phyloP scores from a whole-genome alignment of 2,797 vertebrate genomes.

The Harpagifer antarcticus region DNA sequence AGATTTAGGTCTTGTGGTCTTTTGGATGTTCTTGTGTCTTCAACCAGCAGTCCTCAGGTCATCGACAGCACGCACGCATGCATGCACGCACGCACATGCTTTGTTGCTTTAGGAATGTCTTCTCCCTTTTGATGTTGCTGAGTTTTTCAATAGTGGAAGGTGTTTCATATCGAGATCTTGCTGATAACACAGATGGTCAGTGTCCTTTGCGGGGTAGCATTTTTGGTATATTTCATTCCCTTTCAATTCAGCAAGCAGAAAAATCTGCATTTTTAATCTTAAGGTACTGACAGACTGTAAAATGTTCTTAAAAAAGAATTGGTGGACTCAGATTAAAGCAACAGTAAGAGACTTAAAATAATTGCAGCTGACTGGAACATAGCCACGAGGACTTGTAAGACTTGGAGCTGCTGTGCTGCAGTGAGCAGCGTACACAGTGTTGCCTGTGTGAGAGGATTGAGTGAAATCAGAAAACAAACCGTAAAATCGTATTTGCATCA shows the following conservation, averaged over 20 bases:
- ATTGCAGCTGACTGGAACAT: slow-evolving; percentile 55
- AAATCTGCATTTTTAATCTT: slow-evolving; percentile 66
- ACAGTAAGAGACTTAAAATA: slow-evolving; percentile 46
- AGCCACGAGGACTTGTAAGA: slow-evolving; percentile 46
- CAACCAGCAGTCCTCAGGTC: slow-evolving; percentile 19
- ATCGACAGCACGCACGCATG: slow-evolving; percentile 15
- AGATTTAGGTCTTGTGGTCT: slow-evolving; percentile 11
- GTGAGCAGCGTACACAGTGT: neutral
- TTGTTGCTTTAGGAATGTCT: slow-evolving; percentile 51
- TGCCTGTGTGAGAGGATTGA: slow-evolving; percentile 29
- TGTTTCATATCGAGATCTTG: slow-evolving; percentile 82
- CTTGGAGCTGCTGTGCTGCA: slow-evolving; percentile 31
- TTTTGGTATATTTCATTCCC: slow-evolving; percentile 57
- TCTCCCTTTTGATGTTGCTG: slow-evolving; percentile 67
- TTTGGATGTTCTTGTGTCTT: slow-evolving; percentile 33
- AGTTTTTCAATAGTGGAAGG: slow-evolving; percentile 75
- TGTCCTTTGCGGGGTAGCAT: slow-evolving; percentile 65
- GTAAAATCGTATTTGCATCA: slow-evolving; percentile 50
- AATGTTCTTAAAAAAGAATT: slow-evolving; percentile 56
- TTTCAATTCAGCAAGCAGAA: slow-evolving; percentile 30
- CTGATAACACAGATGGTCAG: slow-evolving; percentile 81
- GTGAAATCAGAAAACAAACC: slow-evolving; percentile 56
- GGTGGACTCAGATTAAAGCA: slow-evolving; percentile 52
- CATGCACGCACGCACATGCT: slow-evolving; percentile 10
- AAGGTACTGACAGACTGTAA: slow-evolving; percentile 65